Conservation (phyloP, 2,797 vertebrate genomes). For the Tokudaia muenninki region DNA sequence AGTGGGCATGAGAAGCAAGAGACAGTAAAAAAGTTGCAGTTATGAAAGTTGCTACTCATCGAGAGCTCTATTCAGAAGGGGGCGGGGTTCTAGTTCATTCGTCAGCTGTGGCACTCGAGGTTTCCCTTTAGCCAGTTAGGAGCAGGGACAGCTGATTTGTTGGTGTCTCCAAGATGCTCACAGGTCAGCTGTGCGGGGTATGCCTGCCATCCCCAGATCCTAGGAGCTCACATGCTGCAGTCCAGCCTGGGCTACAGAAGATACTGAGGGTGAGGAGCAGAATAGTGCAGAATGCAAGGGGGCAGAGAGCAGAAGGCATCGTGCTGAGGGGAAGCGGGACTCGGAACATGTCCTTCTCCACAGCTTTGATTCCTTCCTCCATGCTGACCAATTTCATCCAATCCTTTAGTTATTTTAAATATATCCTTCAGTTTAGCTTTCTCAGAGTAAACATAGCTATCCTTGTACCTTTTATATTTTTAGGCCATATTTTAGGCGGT, state of each 20-base stretch:
- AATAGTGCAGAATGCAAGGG: background rate
- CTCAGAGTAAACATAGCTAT: background rate
- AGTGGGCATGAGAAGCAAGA: background rate
- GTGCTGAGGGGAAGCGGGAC: background rate
- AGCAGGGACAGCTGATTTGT: background rate
- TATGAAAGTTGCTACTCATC: background rate
- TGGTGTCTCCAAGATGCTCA: background rate
- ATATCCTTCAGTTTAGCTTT: background rate
- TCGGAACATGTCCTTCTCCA: too few relatives aligned
- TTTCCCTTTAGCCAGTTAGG: background rate
- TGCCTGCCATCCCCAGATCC: background rate
- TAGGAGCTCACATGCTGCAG: background rate
- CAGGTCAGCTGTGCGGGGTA: background rate
- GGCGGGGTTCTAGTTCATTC: background rate
- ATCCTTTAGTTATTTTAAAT: background rate
- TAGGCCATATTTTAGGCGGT: background rate
- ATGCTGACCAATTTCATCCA: background rate
- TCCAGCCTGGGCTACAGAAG: background rate
- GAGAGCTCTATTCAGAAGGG: background rate
- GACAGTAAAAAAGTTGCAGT: background rate
- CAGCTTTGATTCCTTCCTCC: background rate
- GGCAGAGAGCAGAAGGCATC: background rate
- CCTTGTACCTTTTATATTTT: background rate
- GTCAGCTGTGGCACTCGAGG: background rate
- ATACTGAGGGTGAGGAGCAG: background rate